Conservation (phyloP, 2,797 vertebrate species). For the Fundulus diaphanus region DNA sequence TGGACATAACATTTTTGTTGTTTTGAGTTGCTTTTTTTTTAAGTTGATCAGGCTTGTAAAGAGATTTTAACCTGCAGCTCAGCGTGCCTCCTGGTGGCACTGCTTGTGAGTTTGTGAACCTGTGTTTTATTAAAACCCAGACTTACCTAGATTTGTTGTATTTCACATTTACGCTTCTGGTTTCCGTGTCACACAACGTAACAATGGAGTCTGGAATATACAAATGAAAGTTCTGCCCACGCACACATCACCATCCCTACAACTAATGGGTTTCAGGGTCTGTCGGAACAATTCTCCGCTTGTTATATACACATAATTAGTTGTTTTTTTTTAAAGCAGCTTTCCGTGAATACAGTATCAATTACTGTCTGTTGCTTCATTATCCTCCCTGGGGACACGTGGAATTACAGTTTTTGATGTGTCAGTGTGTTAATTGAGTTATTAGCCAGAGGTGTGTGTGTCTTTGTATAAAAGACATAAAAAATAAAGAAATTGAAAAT, state of each 20-base stretch:
- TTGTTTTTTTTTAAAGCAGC: conserved; percentile 70
- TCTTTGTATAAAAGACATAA: neutral
- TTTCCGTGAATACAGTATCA: conserved; percentile 71
- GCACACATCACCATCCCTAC: conserved; percentile 9
- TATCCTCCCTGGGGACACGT: conserved; percentile 56
- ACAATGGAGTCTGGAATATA: conserved; percentile 18
- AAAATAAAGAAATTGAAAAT: conserved; percentile 22
- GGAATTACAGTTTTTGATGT: conserved; percentile 61
- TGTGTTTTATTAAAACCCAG: neutral
- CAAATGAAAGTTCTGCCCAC: conserved; percentile 6
- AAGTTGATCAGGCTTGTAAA: too few species aligned
- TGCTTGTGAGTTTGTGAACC: neutral
- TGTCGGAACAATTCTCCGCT: conserved; percentile 70
- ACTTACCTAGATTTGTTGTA: neutral
- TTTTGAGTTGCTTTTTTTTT: too few species aligned
- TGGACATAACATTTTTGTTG: too few species aligned
- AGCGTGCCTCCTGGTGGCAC: neutral
- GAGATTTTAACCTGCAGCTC: neutral
- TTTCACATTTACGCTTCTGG: neutral
- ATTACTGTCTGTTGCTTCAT: conserved; percentile 71
- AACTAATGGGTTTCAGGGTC: conserved; percentile 60
- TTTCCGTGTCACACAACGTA: conserved; percentile 3
- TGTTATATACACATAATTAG: conserved; percentile 80
- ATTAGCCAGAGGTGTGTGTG: conserved; percentile 61
- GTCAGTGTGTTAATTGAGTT: conserved; percentile 75